Percentiles rank a stretch among this genome's conserved stretches.
Evolutionary conservation across 2,888 invertebrate species (phyloP).

Genomic region (Mythimna ferrago): DNA sequence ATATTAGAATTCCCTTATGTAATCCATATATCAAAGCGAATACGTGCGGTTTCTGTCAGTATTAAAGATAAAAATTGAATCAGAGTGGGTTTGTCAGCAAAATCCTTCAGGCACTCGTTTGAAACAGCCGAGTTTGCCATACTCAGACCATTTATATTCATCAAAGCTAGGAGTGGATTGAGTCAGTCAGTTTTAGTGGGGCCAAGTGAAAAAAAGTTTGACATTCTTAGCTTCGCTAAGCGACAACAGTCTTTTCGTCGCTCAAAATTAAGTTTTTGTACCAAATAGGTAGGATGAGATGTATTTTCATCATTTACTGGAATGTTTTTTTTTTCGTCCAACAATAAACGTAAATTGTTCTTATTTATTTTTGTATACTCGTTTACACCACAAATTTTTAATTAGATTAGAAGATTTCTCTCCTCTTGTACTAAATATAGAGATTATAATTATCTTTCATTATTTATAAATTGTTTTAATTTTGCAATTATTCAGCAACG

Average conservation of each 20-base stretch:
- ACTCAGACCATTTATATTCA: constrained; percentile 66
- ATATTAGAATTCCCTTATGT: constrained; percentile 40
- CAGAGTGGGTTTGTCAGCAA: constrained; percentile 64
- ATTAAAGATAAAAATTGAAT: constrained; percentile 67
- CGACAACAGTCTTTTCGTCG: constrained; percentile 2
- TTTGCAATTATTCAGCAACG: no score
- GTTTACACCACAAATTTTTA: no score
- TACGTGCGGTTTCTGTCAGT: constrained; percentile 46
- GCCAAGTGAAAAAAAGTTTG: constrained; percentile 49
- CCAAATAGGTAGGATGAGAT: not conserved
- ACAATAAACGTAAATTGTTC: no score
- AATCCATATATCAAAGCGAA: constrained; percentile 42
- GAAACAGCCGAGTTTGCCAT: constrained; percentile 56
- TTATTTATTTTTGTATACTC: no score
- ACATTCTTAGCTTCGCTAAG: constrained; percentile 47
- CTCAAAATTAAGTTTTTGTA: not conserved
- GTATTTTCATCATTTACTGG: no score
- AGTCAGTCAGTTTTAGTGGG: constrained; percentile 53
- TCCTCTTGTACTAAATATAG: no score
- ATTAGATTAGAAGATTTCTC: no score
- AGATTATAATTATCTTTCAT: no score
- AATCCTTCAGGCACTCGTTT: constrained; percentile 62
- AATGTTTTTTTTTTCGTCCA: no score
- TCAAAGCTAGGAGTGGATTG: constrained; percentile 63
- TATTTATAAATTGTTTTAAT: no score